These are phyloP conservation scores for Styela clava DNA, from an alignment of 23 tunicate species.

Conservation along the genomic window DNA sequence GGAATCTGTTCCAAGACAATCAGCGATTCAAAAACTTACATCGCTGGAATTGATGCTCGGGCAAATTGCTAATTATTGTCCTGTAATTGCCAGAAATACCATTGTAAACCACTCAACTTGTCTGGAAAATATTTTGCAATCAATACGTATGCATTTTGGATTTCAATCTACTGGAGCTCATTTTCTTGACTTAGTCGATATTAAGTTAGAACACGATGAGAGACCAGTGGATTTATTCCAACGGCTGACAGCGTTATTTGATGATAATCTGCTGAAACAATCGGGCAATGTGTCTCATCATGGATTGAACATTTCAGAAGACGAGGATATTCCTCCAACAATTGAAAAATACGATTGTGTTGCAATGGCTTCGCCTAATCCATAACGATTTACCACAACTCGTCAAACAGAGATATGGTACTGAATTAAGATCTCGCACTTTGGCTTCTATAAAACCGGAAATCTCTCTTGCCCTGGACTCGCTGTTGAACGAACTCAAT, in stretches of 20 bases:
- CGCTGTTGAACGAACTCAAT: background rate
- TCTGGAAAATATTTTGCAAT: too few relatives aligned
- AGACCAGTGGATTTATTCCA: background rate
- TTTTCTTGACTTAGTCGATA: background rate
- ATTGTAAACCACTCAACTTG: too few relatives aligned
- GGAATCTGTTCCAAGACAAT: too few relatives aligned
- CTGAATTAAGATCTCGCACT: constrained; percentile 3
- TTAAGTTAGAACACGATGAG: background rate
- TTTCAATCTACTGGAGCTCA: too few relatives aligned
- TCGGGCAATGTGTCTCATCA: background rate
- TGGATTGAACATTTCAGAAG: background rate
- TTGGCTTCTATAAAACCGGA: background rate
- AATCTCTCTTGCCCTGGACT: background rate
- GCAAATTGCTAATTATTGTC: too few relatives aligned
- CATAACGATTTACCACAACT: background rate
- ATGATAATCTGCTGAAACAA: background rate
- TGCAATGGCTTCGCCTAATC: background rate
- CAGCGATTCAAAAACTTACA: too few relatives aligned
- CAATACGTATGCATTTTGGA: too few relatives aligned
- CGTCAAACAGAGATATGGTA: background rate
- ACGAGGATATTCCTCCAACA: background rate
- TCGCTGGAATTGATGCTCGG: too few relatives aligned
- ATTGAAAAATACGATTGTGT: background rate
- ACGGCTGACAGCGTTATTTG: background rate
- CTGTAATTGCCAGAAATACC: too few relatives aligned